Evolutionary conservation across 1,140 invertebrate genomes (phyloP).

Genomic region (Drosophila prosaltans): DNA sequence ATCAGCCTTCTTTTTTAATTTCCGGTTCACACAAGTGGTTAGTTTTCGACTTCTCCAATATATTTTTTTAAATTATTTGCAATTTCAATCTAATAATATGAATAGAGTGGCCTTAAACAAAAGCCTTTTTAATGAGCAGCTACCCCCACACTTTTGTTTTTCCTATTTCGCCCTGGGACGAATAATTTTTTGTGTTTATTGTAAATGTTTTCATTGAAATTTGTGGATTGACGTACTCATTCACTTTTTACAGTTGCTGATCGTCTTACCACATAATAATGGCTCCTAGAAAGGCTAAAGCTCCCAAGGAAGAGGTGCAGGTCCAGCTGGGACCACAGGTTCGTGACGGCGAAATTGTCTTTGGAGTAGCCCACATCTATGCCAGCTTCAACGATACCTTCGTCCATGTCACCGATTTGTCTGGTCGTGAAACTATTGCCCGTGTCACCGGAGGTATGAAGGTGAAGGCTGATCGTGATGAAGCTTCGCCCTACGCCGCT

Average conservation of each 20-base stretch:
- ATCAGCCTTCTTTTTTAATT: slow-evolving; percentile 76
- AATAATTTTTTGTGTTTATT: slow-evolving; percentile 52
- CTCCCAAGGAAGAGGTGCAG: slow-evolving; percentile 97
- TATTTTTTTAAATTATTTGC: slow-evolving; percentile 21
- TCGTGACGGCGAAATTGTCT: slow-evolving; percentile 98
- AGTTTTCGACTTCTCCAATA: slow-evolving; percentile 44
- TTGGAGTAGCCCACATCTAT: slow-evolving; percentile 99
- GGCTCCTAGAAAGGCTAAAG: slow-evolving; percentile 99
- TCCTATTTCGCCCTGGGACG: neutral
- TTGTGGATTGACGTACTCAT: slow-evolving; percentile 10
- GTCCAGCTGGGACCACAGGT: slow-evolving; percentile 98
- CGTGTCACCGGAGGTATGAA: slow-evolving; percentile 99
- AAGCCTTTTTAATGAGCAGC: neutral
- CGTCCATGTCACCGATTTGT: slow-evolving; percentile 99
- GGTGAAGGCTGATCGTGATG: slow-evolving; percentile 99
- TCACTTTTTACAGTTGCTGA: slow-evolving; percentile 51
- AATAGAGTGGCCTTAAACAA: neutral
- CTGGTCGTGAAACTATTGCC: slow-evolving; percentile 99
- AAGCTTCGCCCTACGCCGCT: slow-evolving; percentile 99
- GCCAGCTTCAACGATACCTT: slow-evolving; percentile 99
- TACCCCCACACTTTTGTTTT: neutral
- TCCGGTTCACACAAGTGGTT: slow-evolving; percentile 80
- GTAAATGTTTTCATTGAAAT: slow-evolving; percentile 53
- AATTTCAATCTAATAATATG: slow-evolving; percentile 21
- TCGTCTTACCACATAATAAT: slow-evolving; percentile 85